phyloP scores from a whole-genome alignment of 2,888 invertebrate species.

The Agrochola litura region DNA sequence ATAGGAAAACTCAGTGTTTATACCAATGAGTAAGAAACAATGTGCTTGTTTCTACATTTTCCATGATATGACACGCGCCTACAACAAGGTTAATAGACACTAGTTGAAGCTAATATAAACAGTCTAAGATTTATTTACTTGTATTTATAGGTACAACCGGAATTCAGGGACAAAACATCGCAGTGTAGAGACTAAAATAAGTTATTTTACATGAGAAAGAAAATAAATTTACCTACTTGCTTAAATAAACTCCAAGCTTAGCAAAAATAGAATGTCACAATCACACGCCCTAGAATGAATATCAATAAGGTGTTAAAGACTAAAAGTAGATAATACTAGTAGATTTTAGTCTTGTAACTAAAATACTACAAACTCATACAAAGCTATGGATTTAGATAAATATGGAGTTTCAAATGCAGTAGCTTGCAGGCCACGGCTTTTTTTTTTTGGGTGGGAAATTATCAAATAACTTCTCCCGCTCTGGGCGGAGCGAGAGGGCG shows the following conservation, averaged over 20 bases:
- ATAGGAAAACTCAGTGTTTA: constrained; percentile 24
- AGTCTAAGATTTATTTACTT: constrained; percentile 45
- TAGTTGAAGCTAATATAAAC: constrained; percentile 61
- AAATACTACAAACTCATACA: background rate
- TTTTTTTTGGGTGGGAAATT: no score
- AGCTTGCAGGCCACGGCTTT: background rate
- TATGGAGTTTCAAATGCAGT: background rate
- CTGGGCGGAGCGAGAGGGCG: no score
- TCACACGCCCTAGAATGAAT: background rate
- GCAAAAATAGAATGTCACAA: background rate
- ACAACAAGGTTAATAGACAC: constrained; percentile 60
- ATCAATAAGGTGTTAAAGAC: background rate
- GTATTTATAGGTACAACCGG: constrained; percentile 11
- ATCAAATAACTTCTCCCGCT: no score
- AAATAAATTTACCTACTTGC: background rate
- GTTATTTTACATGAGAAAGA: constrained; percentile 25
- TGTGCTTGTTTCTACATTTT: constrained; percentile 34
- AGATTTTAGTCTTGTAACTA: background rate
- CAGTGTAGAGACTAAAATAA: background rate
- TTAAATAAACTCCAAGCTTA: background rate
- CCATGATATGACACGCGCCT: constrained; percentile 52
- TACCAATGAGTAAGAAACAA: constrained; percentile 11
- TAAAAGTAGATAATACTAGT: background rate
- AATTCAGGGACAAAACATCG: constrained; percentile 16
- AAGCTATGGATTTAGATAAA: background rate